Conservation (phyloP, 2,888 invertebrate species). For the Priocnemis perturbator region DNA sequence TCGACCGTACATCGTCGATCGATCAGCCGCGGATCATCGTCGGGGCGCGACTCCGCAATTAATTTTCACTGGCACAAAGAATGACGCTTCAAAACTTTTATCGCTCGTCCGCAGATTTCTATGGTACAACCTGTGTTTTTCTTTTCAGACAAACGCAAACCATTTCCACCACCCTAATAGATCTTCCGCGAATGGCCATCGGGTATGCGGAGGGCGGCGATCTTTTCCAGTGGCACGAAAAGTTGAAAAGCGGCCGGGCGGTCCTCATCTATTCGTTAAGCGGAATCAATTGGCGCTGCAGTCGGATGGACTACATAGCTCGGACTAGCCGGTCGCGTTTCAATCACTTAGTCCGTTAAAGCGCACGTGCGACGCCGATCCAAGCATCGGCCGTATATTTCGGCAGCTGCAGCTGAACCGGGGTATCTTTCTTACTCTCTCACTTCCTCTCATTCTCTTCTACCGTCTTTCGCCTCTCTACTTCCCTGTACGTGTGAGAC, state of each 20-base stretch:
- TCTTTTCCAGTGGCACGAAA: not conserved
- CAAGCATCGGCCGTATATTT: not conserved
- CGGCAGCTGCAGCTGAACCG: conserved; percentile 6
- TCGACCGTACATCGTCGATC: too few species aligned
- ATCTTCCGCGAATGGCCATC: too few species aligned
- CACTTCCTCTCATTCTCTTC: not conserved
- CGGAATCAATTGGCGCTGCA: conserved; percentile 10
- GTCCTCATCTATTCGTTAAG: conserved; percentile 18
- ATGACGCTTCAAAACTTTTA: too few species aligned
- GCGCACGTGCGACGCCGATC: conserved; percentile 36
- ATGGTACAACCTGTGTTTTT: too few species aligned
- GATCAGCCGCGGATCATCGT: too few species aligned
- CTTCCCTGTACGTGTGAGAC: not conserved
- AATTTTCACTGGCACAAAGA: too few species aligned
- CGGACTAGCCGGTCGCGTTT: conserved; percentile 47
- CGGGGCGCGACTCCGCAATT: too few species aligned
- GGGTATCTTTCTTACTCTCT: not conserved
- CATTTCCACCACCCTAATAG: too few species aligned
- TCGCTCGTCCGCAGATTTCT: too few species aligned
- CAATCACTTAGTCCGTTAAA: conserved; percentile 45
- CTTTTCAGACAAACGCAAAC: too few species aligned
- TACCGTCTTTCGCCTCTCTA: not conserved
- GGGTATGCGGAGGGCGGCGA: too few species aligned
- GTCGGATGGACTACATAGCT: conserved; percentile 2
- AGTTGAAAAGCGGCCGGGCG: conserved; percentile 17